Base-by-base conservation (phyloP, 2,888 invertebrate species). In the Orchesella flavescens region DNA sequence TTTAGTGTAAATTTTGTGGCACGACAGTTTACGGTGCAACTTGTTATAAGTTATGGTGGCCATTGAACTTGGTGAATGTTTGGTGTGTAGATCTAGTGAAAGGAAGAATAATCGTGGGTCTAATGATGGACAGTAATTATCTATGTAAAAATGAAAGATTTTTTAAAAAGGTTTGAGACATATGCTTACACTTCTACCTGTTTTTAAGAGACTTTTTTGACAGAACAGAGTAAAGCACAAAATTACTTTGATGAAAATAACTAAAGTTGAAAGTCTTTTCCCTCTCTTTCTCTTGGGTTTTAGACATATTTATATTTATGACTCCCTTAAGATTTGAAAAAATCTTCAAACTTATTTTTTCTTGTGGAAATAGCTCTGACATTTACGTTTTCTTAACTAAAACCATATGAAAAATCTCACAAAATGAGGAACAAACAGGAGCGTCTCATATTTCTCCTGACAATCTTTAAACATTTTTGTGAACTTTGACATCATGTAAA, bases 391-490 rank as follows among this genome's bases (percentile, higher is more conserved):
- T 43, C 34, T 44, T 72, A 59, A 72, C 72, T 17, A 17, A 72
- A 72, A 72, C 57, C 71, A 71, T 21, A 49, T 72, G 72, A 59
- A 49, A 19, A 57, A n/a, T 59, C 10, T 21, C 43, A 63, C 23
- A 19, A 24, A 80, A 74, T 61, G 24, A 13, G 34, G 34, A 81
- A 81, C 75, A 81, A 81, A 81, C 69, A 75, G 75, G 43, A 19
- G 1, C 24, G 55, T 19, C 69, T 81, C 75, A 17, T 34, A 55
- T 81, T 63, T 75, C 80, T n/a, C 46, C 19, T 34, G 44, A 53
- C 68, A 69, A 73, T 34, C 46, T 57, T 81, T 43, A 81, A 72
- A 81, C 81, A 81, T 81, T 81, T 81, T 74, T 81, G 69, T 81
- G 81, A 81, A 81, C 81, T 81, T 69, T 75, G 81, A 81, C 81